A percentile compares a stretch with the other conserved stretches of the same genome.
phyloP scores from a whole-genome alignment of 2,797 vertebrate species.

The Bradypodion pumilum region DNA sequence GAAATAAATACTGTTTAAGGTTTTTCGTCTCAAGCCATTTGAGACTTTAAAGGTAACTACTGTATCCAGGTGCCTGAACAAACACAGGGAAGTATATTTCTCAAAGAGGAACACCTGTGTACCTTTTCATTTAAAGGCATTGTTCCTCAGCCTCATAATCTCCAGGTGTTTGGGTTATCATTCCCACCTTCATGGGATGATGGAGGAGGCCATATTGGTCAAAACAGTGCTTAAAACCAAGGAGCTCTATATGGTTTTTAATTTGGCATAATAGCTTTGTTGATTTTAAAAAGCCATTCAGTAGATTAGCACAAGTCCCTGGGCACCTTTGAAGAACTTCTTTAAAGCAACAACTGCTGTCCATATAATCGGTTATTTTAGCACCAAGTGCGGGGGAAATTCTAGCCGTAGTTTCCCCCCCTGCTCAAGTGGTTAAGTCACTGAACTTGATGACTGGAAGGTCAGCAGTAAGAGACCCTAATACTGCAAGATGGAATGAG shows the following conservation, averaged over 20 bases:
- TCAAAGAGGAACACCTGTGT: no score
- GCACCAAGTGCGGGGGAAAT: fast-evolving
- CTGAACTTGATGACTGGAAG: no score
- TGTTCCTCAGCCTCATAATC: no score
- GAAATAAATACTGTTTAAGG: not conserved
- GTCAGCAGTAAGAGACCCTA: no score
- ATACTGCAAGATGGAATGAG: no score
- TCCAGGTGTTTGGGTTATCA: no score
- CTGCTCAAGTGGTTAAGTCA: no score
- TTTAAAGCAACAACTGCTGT: not conserved
- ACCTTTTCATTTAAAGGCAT: no score
- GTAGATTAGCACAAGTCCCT: not conserved
- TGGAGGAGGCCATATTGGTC: not conserved
- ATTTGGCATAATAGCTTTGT: not conserved
- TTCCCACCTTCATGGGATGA: not conserved
- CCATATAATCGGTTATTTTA: constrained; percentile 4
- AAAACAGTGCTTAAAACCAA: not conserved
- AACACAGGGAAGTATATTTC: not conserved
- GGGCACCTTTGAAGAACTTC: not conserved
- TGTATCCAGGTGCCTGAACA: not conserved
- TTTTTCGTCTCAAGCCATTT: not conserved
- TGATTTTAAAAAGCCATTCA: not conserved
- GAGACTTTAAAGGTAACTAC: not conserved
- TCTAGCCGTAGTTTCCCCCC: not conserved
- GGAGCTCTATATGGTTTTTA: not conserved